Conservation (phyloP, 2,113 vertebrate genomes). For the Aptenodytes patagonicus region DNA sequence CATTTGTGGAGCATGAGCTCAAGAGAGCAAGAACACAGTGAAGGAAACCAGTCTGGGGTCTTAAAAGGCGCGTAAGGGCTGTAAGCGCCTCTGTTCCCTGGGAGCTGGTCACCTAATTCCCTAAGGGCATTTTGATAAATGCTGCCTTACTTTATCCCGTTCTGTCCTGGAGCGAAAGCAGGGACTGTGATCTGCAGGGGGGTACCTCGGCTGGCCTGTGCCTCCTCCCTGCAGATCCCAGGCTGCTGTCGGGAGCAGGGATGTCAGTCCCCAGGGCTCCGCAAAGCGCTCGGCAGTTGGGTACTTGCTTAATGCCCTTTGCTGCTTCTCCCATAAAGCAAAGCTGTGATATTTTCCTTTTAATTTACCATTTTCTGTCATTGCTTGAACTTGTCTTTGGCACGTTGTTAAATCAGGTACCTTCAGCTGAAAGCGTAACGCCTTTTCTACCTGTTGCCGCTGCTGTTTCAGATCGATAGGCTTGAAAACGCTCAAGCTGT, state of each 20-base stretch:
- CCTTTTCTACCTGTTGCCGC: not conserved
- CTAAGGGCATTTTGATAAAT: fast-evolving
- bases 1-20: not conserved
- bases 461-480: not conserved
- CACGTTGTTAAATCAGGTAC: fast-evolving
- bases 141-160: not conserved
- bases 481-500: fast-evolving
- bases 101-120: not conserved
- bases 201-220: not conserved
- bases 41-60: not conserved
- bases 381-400: fast-evolving
- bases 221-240: not conserved
- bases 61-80: not conserved
- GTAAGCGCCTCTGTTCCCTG: not conserved
- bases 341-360: not conserved
- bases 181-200: fast-evolving
- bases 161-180: not conserved
- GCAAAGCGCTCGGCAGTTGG: fast-evolving
- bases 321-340: fast-evolving
- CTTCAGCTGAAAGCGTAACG: not conserved
- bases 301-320: not conserved
- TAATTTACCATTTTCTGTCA: not conserved
- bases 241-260: not conserved
- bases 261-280: not conserved
- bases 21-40: not conserved